phyloP scores from a whole-genome alignment of 2,797 vertebrate species.

The Eulemur mongoz region DNA sequence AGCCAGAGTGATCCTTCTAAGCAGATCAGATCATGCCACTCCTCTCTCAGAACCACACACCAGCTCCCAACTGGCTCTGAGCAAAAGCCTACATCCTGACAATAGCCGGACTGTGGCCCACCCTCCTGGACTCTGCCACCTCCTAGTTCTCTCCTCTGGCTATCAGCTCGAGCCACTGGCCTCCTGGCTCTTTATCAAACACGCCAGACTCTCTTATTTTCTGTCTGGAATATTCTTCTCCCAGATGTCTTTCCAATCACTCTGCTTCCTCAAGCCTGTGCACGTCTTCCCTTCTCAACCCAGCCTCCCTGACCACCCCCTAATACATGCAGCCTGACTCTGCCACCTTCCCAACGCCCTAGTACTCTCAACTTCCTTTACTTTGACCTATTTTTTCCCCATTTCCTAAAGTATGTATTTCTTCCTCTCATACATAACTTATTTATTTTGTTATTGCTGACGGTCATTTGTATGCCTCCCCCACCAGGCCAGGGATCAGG shows the following conservation, averaged over 20 bases:
- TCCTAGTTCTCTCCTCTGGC: neutral
- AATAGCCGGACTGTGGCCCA: neutral
- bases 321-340: no score
- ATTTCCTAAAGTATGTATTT: neutral
- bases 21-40: neutral
- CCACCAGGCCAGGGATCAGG: neutral
- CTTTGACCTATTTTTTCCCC: neutral
- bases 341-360: fast-evolving
- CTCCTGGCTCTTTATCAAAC: neutral
- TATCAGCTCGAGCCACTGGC: neutral
- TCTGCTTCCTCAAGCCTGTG: neutral
- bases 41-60: neutral
- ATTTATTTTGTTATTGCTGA: neutral
- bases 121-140: neutral
- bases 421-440: neutral
- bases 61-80: neutral
- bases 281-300: neutral
- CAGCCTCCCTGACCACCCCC: neutral
- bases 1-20: neutral
- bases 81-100: neutral
- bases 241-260: neutral
- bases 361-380: neutral
- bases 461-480: neutral
- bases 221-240: neutral
- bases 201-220: neutral